These are phyloP conservation scores for Diabrotica undecimpunctata DNA, from an alignment of 1,140 invertebrate genomes.

Conservation along the genomic window DNA sequence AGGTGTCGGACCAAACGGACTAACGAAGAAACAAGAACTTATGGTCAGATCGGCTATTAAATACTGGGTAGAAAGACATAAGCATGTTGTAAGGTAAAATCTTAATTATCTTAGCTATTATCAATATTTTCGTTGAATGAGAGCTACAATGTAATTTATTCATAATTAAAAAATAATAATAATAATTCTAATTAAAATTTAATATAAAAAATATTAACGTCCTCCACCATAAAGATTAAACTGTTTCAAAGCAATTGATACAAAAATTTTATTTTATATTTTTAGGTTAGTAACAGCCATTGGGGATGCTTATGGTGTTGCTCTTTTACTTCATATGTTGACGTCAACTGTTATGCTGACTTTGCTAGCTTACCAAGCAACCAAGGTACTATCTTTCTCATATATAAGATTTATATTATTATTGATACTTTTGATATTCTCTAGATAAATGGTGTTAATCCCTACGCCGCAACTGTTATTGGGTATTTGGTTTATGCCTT, in stretches of 20 bases:
- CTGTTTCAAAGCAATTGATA: too few species aligned
- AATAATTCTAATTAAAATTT: too few species aligned
- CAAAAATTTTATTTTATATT: conserved; percentile 18
- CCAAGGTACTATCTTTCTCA: conserved; percentile 57
- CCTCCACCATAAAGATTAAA: too few species aligned
- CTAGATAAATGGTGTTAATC: conserved; percentile 68
- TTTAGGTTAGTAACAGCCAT: conserved; percentile 70
- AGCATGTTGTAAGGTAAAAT: conserved; percentile 74
- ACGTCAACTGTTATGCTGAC: conserved; percentile 78
- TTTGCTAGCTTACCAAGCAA: conserved; percentile 78
- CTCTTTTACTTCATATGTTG: conserved; percentile 77
- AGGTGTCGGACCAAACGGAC: conserved; percentile 64
- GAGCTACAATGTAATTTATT: too few species aligned
- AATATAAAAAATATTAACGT: too few species aligned
- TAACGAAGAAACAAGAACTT: conserved; percentile 78
- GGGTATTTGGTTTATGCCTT: conserved; percentile 76
- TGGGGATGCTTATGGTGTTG: conserved; percentile 75
- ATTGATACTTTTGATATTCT: neutral
- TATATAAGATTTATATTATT: neutral
- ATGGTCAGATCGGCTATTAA: conserved; percentile 78
- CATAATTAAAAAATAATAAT: too few species aligned
- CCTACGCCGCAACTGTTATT: conserved; percentile 70
- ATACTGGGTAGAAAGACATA: conserved; percentile 83
- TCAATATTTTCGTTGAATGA: too few species aligned
- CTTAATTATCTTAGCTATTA: too few species aligned